phyloP scores from a whole-genome alignment of 2,888 invertebrate species.

The Oscheius myriophilus region DNA sequence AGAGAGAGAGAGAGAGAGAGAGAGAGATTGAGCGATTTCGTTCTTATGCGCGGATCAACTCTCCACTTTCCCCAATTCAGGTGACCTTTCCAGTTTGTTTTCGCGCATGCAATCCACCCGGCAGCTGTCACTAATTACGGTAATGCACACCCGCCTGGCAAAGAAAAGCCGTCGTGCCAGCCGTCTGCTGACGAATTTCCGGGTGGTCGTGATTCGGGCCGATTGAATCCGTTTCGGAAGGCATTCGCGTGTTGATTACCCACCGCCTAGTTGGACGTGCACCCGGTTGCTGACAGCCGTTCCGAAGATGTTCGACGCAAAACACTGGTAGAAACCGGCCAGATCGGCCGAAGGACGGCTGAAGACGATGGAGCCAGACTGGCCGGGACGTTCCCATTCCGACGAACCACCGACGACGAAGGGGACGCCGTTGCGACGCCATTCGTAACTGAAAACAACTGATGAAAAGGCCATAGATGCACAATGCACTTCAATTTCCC shows the following conservation, averaged over 20 bases:
- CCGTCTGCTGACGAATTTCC: not conserved
- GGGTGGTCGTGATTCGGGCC: constrained; percentile 1
- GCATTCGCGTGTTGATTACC: constrained; percentile 32
- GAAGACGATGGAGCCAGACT: constrained; percentile 68
- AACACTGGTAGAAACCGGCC: constrained; percentile 72
- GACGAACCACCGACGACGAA: constrained; percentile 54
- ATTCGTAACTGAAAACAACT: constrained; percentile 58
- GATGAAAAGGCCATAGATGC: not conserved
- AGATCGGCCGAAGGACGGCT: constrained; percentile 31
- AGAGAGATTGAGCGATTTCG: too few species aligned
- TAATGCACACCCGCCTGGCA: constrained; percentile 29
- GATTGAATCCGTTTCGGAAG: not conserved
- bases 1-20: too few species aligned
- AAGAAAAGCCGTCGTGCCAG: constrained; percentile 9
- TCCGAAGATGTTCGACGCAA: constrained; percentile 71
- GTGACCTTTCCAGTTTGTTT: not conserved
- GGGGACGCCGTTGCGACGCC: constrained; percentile 59
- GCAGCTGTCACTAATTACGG: constrained; percentile 36
- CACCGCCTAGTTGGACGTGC: constrained; percentile 85
- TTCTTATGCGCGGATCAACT: too few species aligned
- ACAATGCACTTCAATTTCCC: not conserved
- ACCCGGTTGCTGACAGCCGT: constrained; percentile 90
- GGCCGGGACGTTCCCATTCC: constrained; percentile 58
- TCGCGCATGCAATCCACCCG: constrained; percentile 7
- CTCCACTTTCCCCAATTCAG: not conserved